Base-by-base conservation (phyloP, 2,888 invertebrate genomes). In the Tenthredo mesomela region DNA sequence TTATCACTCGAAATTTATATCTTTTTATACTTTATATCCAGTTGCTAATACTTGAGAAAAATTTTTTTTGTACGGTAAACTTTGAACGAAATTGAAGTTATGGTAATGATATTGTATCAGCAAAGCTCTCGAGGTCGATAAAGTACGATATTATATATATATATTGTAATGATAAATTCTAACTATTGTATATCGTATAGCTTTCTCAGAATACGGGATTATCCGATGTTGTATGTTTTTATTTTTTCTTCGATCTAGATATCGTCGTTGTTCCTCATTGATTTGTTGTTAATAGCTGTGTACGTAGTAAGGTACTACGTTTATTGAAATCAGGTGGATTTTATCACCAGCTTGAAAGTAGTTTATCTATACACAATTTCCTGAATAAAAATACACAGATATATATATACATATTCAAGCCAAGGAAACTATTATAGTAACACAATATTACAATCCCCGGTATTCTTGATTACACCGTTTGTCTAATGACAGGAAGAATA, bases 191-290 rank as follows among this genome's bases (percentile, higher is more conserved):
- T 73, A 43, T 29, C n/a, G 21, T 50, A 54, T 50, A 54, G 15
- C 10, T 29, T 50, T 77, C 77, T 15, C 2, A 54, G 77, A 77
- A 77, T 9, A 77, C 54, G n/a, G 77, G 77, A 77, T 77, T 54
- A 77, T 6, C 15, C 67, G 29, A 67, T 67, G 10, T 33, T 29
- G 54, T 29, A 54, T 77, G 77, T 77, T 77, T 77, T 9, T 40
- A 61, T 61, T 61, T 80, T 12, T 37, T 12, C 29, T 80, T 25
- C 40, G 37, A 58, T 33, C 7, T n/a, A 18, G 50, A n/a, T 21
- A 29, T 5, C 33, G 15, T 54, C 54, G n/a, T 50, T 40, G n/a
- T 18, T 15, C 12, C 47, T 15, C 25, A 10, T 50, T 9, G 18
- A 50, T 54, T 50, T 29, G 33, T 40, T n/a, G 40, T 40, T 15